Conservation (phyloP, 2,888 invertebrate species). For the Leptinotarsa tumamoca region DNA sequence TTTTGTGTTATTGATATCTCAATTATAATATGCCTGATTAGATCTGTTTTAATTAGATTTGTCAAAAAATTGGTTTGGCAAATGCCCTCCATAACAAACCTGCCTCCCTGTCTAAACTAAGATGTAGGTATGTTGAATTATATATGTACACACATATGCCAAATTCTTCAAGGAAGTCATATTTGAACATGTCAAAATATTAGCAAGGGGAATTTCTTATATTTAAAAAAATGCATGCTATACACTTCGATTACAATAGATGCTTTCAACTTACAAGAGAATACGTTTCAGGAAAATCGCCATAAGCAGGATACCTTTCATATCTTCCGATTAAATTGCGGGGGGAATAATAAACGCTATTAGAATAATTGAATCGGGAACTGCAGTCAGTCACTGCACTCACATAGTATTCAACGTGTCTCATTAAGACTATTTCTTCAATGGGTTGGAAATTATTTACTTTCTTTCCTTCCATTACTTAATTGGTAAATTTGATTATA, state of each 20-base stretch:
- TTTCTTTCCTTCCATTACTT: conserved; percentile 4
- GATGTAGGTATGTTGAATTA: no score
- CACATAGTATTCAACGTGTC: conserved; percentile 81
- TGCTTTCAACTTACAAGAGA: conserved; percentile 78
- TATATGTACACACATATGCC: no score
- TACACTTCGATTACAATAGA: not conserved
- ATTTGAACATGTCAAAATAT: no score
- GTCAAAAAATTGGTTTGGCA: no score
- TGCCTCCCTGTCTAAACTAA: no score
- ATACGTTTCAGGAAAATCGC: conserved; percentile 91
- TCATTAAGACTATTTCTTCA: conserved; percentile 54
- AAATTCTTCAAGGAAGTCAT: no score
- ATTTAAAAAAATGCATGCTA: not conserved
- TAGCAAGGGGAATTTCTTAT: no score
- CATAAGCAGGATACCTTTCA: conserved; percentile 88
- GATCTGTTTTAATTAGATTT: no score
- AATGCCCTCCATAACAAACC: no score
- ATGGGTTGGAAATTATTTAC: conserved; percentile 36
- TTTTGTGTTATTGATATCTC: no score
- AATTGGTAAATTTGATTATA: conserved; percentile 1
- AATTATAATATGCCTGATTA: no score
- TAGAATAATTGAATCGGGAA: conserved; percentile 90
- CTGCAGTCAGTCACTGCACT: conserved; percentile 85
- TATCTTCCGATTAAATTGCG: conserved; percentile 87
- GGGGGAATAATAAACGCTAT: conserved; percentile 89